Evolutionary conservation across 2,888 invertebrate species (phyloP).

Genomic region (Orchesellides sinensis): DNA sequence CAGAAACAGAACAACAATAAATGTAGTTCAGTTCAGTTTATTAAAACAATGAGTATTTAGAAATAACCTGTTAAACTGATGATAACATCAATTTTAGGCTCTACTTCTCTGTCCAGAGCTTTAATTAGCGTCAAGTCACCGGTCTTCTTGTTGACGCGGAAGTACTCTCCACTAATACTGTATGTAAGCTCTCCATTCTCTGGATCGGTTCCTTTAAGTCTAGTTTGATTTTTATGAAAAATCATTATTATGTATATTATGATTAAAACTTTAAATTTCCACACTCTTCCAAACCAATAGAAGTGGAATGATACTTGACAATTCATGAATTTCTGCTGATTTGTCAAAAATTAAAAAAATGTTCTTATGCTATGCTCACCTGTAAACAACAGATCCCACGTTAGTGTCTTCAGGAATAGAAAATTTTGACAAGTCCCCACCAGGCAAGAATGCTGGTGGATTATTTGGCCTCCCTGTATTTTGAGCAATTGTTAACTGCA

Average conservation of each 20-base stretch:
- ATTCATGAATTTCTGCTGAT: not conserved
- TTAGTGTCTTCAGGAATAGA: conserved; percentile 85
- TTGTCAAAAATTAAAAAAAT: not conserved
- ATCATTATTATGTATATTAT: not conserved
- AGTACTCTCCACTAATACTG: conserved; percentile 89
- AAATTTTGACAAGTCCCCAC: conserved; percentile 88
- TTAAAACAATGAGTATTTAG: not conserved
- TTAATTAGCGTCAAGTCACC: conserved; percentile 86
- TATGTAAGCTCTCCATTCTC: conserved; percentile 86
- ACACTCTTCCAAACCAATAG: not conserved
- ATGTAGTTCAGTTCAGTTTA: not conserved
- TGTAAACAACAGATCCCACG: conserved; percentile 87
- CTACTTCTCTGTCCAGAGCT: conserved; percentile 84
- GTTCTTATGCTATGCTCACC: conserved; percentile 75
- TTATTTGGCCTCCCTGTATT: conserved; percentile 78
- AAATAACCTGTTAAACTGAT: conserved; percentile 91
- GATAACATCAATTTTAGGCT: conserved; percentile 85
- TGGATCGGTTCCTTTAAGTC: conserved; percentile 82
- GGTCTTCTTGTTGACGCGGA: conserved; percentile 86
- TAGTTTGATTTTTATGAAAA: conserved; percentile 36
- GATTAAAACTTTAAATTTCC: conserved; percentile 10
- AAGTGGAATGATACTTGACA: not conserved
- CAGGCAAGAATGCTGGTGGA: conserved; percentile 86
- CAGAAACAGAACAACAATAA: not conserved
- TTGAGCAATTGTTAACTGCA: conserved; percentile 50